Base-by-base conservation (phyloP, 2,113 vertebrate genomes). In the Coreoperca whiteheadi region DNA sequence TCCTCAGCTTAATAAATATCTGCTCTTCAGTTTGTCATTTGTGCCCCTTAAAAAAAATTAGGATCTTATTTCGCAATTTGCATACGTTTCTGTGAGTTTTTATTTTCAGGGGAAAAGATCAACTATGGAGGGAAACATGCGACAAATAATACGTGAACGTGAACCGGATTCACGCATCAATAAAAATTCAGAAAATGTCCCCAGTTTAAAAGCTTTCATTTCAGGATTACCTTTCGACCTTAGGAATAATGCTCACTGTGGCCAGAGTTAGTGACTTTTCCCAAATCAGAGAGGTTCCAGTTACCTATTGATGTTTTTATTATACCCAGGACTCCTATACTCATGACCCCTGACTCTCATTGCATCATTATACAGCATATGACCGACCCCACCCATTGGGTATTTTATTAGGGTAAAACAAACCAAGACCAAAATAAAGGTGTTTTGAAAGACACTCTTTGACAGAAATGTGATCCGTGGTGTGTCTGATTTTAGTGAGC, bases 401-500 rank as follows among this genome's bases (percentile, higher is more conserved):
- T 70, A 37, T 73, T 85, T 88, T 75, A 79, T 64, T 41, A 12
- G 41, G 32, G 8, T 41, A 30, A 84, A 79, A 70, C 46, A 79
- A 67, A 51, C 48, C 43, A 25, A 84, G 72, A 75, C 50, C 78
- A 81, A 51, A 23, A 51, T 25, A 71, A 51, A 61, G 48, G 70
- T 67, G 50, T 77, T 80, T 81, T 20, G 1, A 74, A 50, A 66
- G 71, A 18, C n/a, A 54, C n/a, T 43, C 51, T 70, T 74, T 74
- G 86, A 85, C 77, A 82, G 60, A 12, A 20, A 30, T 18, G 60
- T 77, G 73, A 87, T 77, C 72, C 20, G 53, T 60, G 46, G 34
- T 43, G 83, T 57, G 60, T 77, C 54, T 75, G 81, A 84, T 50
- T 63, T 83, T 67, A 74, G 51, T 54, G 74, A 74, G 74, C 9